Conservation (phyloP, 2,113 vertebrate species). For the Progne subis region DNA sequence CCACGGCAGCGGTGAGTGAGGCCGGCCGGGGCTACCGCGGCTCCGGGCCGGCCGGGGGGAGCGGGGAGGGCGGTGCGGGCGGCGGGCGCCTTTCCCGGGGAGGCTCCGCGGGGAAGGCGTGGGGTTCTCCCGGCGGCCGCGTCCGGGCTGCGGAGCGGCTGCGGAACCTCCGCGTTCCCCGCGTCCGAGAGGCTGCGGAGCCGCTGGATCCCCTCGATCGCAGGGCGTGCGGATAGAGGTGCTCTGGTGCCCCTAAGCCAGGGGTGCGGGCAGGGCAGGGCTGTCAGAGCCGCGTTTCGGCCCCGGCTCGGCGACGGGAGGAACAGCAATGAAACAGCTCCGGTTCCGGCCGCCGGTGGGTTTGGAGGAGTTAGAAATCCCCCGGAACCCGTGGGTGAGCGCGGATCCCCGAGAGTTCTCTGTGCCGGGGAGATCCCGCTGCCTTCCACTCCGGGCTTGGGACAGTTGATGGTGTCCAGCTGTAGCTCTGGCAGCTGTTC, state of each 20-base stretch:
- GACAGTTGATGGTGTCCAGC: not conserved
- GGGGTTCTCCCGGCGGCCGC: not conserved
- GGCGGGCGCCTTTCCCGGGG: no score
- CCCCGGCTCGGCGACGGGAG: not conserved
- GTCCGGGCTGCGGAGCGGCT: not conserved
- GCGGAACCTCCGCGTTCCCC: not conserved
- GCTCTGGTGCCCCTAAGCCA: not conserved
- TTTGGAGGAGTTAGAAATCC: rapidly evolving
- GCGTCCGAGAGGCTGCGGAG: rapidly evolving
- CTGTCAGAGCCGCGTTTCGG: not conserved
- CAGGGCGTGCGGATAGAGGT: not conserved
- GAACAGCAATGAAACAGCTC: not conserved
- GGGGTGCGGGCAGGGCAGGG: not conserved
- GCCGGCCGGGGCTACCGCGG: no score
- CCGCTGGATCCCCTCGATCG: rapidly evolving
- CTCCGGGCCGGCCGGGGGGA: no score
- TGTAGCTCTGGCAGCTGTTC: not conserved
- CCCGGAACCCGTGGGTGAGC: not conserved
- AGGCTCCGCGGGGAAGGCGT: not conserved
- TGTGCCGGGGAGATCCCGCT: not conserved
- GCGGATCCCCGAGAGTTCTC: rapidly evolving
- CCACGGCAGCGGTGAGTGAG: no score
- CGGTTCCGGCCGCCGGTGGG: not conserved
- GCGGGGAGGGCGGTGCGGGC: not conserved
- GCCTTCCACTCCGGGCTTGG: not conserved